Evolutionary conservation across 1,140 invertebrate genomes (phyloP).

Genomic region (Bombus haemorrhoidalis): DNA sequence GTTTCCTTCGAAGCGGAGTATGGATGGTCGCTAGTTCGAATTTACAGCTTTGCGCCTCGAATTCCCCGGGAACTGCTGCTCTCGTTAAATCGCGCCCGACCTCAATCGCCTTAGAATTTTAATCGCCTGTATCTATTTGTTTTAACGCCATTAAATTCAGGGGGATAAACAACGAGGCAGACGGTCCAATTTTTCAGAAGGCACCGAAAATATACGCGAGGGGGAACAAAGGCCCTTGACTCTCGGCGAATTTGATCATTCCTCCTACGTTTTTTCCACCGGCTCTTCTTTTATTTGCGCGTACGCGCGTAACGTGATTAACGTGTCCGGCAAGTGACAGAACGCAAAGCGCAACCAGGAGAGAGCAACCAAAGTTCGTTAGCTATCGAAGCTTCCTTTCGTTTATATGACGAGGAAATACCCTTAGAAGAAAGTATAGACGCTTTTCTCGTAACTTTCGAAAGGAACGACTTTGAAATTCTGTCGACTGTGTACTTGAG

Average conservation of each 20-base stretch:
- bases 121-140: not conserved
- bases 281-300: conserved; percentile 9
- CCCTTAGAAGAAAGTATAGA: not conserved
- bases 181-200: not conserved
- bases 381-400: not conserved
- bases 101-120: not conserved
- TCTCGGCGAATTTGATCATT: not conserved
- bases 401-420: not conserved
- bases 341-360: not conserved
- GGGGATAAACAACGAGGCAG: not conserved
- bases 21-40: too few relatives aligned
- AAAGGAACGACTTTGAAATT: not conserved
- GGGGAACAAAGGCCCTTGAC: not conserved
- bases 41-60: too few relatives aligned
- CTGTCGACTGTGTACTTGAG: not conserved
- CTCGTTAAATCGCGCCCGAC: too few relatives aligned
- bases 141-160: not conserved
- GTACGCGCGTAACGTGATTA: conserved; percentile 57
- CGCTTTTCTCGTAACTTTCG: not conserved
- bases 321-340: conserved; percentile 33
- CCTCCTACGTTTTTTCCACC: not conserved
- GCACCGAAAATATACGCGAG: not conserved
- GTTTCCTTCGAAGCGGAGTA: too few relatives aligned
- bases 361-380: not conserved
- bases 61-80: too few relatives aligned